phyloP scores from a whole-genome alignment of 2,888 invertebrate species.

The Blomia tropicalis region DNA sequence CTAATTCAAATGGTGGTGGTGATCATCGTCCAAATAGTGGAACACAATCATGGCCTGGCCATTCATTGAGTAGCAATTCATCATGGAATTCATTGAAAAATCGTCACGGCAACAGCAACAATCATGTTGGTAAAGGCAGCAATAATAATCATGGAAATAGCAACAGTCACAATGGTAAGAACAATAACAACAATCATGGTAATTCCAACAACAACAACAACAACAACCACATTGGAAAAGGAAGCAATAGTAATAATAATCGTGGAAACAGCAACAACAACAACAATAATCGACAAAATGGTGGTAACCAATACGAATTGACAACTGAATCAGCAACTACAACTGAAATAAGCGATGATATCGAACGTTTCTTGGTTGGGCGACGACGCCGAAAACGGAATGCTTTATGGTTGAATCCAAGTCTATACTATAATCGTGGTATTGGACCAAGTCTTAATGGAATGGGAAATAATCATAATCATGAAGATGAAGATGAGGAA shows the following conservation, averaged over 20 bases:
- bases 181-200: background rate
- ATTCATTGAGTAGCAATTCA: background rate
- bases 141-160: background rate
- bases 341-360: conserved; percentile 5
- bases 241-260: background rate
- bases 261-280: background rate
- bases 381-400: background rate
- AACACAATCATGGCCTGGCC: conserved; percentile 16
- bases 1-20: too few species aligned
- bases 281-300: background rate
- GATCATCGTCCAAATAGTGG: too few species aligned
- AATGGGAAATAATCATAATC: background rate
- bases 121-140: background rate
- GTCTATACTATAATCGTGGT: background rate
- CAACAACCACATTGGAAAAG: background rate
- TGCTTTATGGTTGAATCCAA: conserved; percentile 13
- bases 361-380: conserved; percentile 9
- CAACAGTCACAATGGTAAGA: background rate
- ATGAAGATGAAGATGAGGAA: background rate
- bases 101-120: background rate
- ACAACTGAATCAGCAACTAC: background rate
- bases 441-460: background rate
- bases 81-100: conserved; percentile 4
- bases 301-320: background rate
- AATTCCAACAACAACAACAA: background rate